These are phyloP conservation scores for Coelogynopora nodosa DNA, from an alignment of 2,888 invertebrate genomes.

Conservation along the genomic window DNA sequence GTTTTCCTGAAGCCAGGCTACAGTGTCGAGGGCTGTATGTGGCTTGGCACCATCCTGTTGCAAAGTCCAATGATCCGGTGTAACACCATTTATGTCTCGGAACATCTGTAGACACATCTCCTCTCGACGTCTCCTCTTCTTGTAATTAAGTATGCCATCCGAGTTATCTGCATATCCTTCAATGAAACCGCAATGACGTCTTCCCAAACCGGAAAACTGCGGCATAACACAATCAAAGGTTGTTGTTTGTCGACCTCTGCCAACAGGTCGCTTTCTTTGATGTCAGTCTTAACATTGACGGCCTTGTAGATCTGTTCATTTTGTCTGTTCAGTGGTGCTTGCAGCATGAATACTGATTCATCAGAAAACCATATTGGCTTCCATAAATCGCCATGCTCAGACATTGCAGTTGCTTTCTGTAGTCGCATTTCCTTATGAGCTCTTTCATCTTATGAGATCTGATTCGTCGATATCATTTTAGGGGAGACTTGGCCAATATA, in stretches of 20 bases:
- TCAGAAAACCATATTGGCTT: slow-evolving; percentile 17
- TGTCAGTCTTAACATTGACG: slow-evolving; percentile 33
- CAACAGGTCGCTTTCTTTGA: neutral
- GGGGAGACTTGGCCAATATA: neutral
- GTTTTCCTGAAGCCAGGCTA: neutral
- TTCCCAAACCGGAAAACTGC: slow-evolving; percentile 33
- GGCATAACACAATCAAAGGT: slow-evolving; percentile 8
- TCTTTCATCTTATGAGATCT: neutral
- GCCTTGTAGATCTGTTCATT: slow-evolving; percentile 31
- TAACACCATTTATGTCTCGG: neutral
- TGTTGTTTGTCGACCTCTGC: slow-evolving; percentile 16
- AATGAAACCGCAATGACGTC: neutral
- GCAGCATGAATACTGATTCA: neutral
- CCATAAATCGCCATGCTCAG: neutral
- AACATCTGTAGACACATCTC: neutral
- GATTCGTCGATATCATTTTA: slow-evolving; percentile 8
- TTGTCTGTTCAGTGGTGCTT: neutral
- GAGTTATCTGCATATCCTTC: slow-evolving; percentile 16
- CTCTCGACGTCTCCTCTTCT: neutral
- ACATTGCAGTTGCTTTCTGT: slow-evolving; percentile 4
- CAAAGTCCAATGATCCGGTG: neutral
- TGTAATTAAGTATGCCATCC: neutral
- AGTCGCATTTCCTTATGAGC: neutral
- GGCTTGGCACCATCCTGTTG: neutral
- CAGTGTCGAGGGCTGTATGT: neutral